Percentiles rank a stretch among this genome's conserved stretches.
These are phyloP conservation scores for Epistrophe grossulariae DNA, from an alignment of 2,888 invertebrate species.

Conservation along the genomic window DNA sequence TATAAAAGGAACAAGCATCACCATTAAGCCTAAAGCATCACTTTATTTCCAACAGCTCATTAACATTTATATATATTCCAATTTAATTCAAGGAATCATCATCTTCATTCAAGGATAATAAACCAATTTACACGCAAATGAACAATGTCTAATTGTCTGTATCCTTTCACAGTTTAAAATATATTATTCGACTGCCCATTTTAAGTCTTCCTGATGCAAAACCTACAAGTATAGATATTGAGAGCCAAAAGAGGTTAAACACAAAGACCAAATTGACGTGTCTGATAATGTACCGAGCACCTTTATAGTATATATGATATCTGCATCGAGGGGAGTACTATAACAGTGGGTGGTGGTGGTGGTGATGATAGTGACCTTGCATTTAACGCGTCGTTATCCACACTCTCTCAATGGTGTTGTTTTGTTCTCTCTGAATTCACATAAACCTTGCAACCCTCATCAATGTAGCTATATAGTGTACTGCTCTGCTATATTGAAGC, in stretches of 20 bases:
- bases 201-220: constrained; percentile 23
- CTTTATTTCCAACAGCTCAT: constrained; percentile 2
- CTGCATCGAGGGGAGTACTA: constrained; percentile 6
- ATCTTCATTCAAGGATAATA: constrained; percentile 38
- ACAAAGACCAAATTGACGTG: constrained; percentile 70
- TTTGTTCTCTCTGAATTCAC: constrained; percentile 3
- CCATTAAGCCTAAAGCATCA: constrained; percentile 1
- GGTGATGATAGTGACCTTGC: constrained; percentile 58
- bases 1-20: neutral
- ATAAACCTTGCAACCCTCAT: constrained; percentile 1
- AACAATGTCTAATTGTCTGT: constrained; percentile 41
- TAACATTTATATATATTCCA: constrained; percentile 20
- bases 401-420: neutral
- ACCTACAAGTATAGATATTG: neutral
- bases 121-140: constrained; percentile 42
- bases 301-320: neutral
- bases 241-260: constrained; percentile 65
- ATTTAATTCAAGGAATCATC: constrained; percentile 27
- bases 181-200: constrained; percentile 37
- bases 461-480: constrained; percentile 1
- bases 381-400: constrained; percentile 52
- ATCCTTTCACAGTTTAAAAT: constrained; percentile 25
- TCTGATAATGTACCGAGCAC: constrained; percentile 42
- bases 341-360: constrained; percentile 4
- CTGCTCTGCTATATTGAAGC: neutral